Percentiles rank a stretch among this genome's conserved stretches.
Conservation (phyloP, 1,140 invertebrate species). For the Drosophila oshimai region DNA sequence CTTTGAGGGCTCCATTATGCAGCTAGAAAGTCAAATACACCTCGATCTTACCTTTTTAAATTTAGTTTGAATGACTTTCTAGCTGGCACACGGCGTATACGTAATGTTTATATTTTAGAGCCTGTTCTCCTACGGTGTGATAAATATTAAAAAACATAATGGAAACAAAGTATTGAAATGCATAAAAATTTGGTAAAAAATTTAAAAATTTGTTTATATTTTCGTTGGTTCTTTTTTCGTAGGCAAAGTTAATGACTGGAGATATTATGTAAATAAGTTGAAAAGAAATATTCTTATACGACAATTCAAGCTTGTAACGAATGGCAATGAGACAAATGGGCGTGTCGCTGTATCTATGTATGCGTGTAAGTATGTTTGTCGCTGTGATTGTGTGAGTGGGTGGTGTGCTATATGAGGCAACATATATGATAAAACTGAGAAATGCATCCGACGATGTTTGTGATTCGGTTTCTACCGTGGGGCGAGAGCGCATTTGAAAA, state of each 20-base stretch:
- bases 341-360: conserved; percentile 30
- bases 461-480: conserved; percentile 14
- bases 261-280: conserved; percentile 70
- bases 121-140: conserved; percentile 36
- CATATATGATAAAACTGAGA: conserved; percentile 26
- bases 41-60: conserved; percentile 36
- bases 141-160: conserved; percentile 39
- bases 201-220: conserved; percentile 45
- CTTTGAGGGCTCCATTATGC: conserved; percentile 1
- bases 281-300: conserved; percentile 57
- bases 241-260: conserved; percentile 82
- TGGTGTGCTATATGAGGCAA: conserved; percentile 24
- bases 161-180: conserved; percentile 47
- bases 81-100: conserved; percentile 40
- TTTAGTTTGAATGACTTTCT: conserved; percentile 35
- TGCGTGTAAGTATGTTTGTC: background rate
- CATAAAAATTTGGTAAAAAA: conserved; percentile 66
- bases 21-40: conserved; percentile 38
- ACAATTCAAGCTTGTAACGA: conserved; percentile 59
- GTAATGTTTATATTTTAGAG: conserved; percentile 24
- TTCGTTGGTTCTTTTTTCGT: conserved; percentile 26
- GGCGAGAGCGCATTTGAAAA: conserved; percentile 64
- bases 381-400: conserved; percentile 5
- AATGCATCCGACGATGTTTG: conserved; percentile 36
- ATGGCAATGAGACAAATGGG: conserved; percentile 45